These are phyloP conservation scores for Taeniopygia guttata DNA, from an alignment of 2,797 vertebrate genomes.

Conservation along the genomic window DNA sequence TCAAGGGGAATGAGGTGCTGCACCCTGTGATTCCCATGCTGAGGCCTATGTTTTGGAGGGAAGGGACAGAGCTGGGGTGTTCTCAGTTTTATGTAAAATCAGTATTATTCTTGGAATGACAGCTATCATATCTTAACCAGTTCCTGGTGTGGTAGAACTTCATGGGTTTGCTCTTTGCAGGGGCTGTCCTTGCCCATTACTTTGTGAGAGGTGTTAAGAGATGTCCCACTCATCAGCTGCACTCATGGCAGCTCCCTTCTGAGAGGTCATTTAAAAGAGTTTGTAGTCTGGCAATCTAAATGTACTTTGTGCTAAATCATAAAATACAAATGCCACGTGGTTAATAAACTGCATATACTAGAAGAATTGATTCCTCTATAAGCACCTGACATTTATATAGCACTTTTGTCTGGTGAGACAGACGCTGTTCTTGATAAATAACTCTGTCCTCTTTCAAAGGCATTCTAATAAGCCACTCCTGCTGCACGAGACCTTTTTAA, in stretches of 20 bases:
- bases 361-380: not conserved
- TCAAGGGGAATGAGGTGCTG: not conserved
- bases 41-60: not conserved
- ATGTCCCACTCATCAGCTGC: not conserved
- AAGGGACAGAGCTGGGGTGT: not conserved
- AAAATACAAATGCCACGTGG: not conserved
- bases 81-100: not conserved
- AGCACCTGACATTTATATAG: not conserved
- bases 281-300: not conserved
- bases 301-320: not conserved
- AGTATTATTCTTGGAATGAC: not conserved
- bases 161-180: not conserved
- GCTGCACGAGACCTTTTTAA: not conserved
- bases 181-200: not conserved
- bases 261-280: not conserved
- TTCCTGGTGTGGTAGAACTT: not conserved
- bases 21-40: not conserved
- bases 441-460: not conserved
- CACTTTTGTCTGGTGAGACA: not conserved
- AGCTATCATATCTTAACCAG: not conserved
- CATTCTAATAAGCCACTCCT: not conserved
- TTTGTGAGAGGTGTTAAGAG: not conserved
- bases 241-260: not conserved
- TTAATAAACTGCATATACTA: not conserved
- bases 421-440: conserved; percentile 8